phyloP scores from a whole-genome alignment of 2,888 invertebrate genomes.

The Sinotaia quadrata region DNA sequence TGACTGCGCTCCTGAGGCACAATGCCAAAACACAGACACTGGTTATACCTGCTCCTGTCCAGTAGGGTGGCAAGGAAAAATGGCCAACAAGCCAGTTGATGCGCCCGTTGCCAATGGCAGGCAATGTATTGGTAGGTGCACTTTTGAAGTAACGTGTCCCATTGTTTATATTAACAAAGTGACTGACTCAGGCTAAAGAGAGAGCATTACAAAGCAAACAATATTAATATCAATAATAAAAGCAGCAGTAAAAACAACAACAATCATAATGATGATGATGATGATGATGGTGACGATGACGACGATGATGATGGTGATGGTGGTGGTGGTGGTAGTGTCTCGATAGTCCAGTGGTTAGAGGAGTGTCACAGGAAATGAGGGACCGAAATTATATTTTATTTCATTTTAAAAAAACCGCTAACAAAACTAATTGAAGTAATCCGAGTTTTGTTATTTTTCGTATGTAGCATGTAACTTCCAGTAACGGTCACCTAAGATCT shows the following conservation, averaged over 20 bases:
- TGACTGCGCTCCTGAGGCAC: conserved; percentile 87
- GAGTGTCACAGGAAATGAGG: too few species aligned
- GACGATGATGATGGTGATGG: conserved; percentile 16
- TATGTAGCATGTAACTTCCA: too few species aligned
- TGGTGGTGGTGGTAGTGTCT: conserved; percentile 8
- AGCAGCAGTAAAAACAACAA: too few species aligned
- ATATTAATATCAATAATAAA: too few species aligned
- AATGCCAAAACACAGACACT: conserved; percentile 91
- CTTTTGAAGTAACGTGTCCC: neutral
- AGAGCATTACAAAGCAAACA: too few species aligned
- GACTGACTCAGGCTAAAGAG: too few species aligned
- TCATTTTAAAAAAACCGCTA: too few species aligned
- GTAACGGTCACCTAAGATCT: too few species aligned
- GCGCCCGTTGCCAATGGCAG: conserved; percentile 53
- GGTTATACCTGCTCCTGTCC: conserved; percentile 92
- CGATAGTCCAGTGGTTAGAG: too few species aligned
- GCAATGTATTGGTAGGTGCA: conserved; percentile 52
- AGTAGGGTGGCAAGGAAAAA: conserved; percentile 50
- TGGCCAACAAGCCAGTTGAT: conserved; percentile 15
- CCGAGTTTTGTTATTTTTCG: too few species aligned
- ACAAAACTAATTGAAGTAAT: too few species aligned
- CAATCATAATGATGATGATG: conserved; percentile 14
- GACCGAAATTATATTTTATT: too few species aligned
- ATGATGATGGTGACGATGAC: neutral
- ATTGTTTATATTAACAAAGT: neutral